phyloP scores from a whole-genome alignment of 2,888 invertebrate species.

The Calameuta filiformis region DNA sequence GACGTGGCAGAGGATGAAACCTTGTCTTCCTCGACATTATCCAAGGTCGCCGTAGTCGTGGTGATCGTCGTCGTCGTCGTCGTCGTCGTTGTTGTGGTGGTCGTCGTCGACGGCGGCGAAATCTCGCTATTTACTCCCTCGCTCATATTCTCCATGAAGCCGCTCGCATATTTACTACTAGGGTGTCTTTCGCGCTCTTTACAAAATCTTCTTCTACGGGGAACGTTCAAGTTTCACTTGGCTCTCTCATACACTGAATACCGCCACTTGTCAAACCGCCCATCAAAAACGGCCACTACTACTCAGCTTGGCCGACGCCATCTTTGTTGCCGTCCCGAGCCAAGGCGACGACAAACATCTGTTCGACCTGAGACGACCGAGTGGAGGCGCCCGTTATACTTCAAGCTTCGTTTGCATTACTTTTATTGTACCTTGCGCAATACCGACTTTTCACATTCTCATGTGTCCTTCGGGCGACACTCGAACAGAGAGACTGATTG shows the following conservation, averaged over 20 bases:
- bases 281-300: slow-evolving; percentile 44
- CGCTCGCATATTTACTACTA: slow-evolving; percentile 23
- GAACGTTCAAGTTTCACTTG: background rate
- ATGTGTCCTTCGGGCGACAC: background rate
- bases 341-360: slow-evolving; percentile 5
- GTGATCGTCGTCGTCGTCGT: slow-evolving; percentile 23
- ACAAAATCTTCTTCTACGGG: background rate
- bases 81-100: slow-evolving; percentile 8
- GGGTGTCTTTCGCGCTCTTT: background rate
- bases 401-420: background rate
- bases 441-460: background rate
- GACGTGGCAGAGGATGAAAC: slow-evolving; percentile 19
- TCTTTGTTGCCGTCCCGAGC: slow-evolving; percentile 50
- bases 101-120: slow-evolving; percentile 29
- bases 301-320: slow-evolving; percentile 47
- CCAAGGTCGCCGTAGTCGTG: slow-evolving; percentile 36
- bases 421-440: background rate
- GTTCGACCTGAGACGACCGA: slow-evolving; percentile 1
- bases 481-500: background rate
- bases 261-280: slow-evolving; percentile 43
- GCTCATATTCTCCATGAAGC: slow-evolving; percentile 39
- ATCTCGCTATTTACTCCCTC: slow-evolving; percentile 38
- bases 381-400: background rate
- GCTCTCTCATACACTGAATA: background rate
- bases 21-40: slow-evolving; percentile 27